Evolutionary conservation across 2,113 vertebrate species (phyloP), one percentile per base, ranked within the genome.

Genomic region (Cygnus atratus): DNA sequence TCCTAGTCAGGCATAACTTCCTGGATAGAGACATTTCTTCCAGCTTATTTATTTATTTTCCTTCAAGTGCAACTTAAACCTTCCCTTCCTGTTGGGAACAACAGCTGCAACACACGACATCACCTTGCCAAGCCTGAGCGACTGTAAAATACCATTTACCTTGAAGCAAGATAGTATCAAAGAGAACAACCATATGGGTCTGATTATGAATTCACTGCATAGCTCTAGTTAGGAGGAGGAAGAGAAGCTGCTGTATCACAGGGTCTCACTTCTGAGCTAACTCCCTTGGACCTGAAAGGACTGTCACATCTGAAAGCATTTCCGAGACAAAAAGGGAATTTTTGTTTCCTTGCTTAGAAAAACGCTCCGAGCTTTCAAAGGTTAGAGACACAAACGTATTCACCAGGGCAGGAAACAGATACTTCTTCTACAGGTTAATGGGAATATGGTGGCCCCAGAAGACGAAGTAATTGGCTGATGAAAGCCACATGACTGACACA

Each of bases 1-100:
- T 59, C 61, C 57, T 82, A 11, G 15, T 59, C 73, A 87, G 28
- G 48, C 46, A 65, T 17, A 87, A 57, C 89, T 87, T 93, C 74
- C 89, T 84, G 77, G 92, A 92, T 33, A 92, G 31, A 78, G 6
- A 48, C 13, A 46, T 74, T 91, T 67, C 37, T 62, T 91, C 68
- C 90, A 28, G 26, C 19, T 93, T 89, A 87, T 89, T 95, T 95
- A 92, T 90, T 88, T 94, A 65, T 94, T 95, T 95, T 78, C 43
- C 66, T 82, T 80, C 0, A 0, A 92, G 70, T 52, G 13, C 83
- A 84, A 52, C 61, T 61, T 66, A 92, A 92, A 80, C 65, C 61
- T 70, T 93, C 67, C 81, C 91, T 97, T 96, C 89, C 94, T 95
- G 77, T 95, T 91, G 33, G 52, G 46, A 97, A 29, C 61, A 95